Percentiles rank a stretch among this genome's conserved stretches.
These are phyloP conservation scores for Plebejus argus DNA, from an alignment of 2,888 invertebrate species.

Conservation along the genomic window DNA sequence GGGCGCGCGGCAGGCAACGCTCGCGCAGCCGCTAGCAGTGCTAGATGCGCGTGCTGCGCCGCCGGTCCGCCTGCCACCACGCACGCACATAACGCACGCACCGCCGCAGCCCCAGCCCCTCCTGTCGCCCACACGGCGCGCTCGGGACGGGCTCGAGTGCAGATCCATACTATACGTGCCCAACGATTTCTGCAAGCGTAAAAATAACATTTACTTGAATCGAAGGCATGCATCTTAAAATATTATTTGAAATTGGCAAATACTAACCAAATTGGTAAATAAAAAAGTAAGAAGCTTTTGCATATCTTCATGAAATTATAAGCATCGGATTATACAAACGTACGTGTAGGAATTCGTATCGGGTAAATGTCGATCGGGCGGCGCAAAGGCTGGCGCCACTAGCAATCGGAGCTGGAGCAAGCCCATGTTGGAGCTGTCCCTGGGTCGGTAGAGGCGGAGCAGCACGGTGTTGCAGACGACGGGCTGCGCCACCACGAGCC, in stretches of 20 bases:
- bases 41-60: slow-evolving; percentile 50
- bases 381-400: slow-evolving; percentile 89
- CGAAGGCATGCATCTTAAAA: neutral
- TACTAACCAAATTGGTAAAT: neutral
- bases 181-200: slow-evolving; percentile 85
- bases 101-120: slow-evolving; percentile 55
- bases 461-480: slow-evolving; percentile 93
- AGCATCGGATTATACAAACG: neutral
- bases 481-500: slow-evolving; percentile 89
- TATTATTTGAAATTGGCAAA: neutral
- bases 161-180: slow-evolving; percentile 90
- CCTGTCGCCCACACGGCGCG: slow-evolving; percentile 50
- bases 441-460: slow-evolving; percentile 87
- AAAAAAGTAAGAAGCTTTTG: too few species aligned
- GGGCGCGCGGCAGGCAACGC: slow-evolving; percentile 49
- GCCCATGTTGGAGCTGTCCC: slow-evolving; percentile 94
- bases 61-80: slow-evolving; percentile 51
- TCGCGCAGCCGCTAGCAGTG: slow-evolving; percentile 54
- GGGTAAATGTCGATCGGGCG: slow-evolving; percentile 47
- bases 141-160: slow-evolving; percentile 78
- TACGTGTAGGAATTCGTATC: slow-evolving; percentile 22
- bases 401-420: slow-evolving; percentile 92
- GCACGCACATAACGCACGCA: slow-evolving; percentile 61
- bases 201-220: neutral
- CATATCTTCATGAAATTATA: neutral